Conservation (phyloP, 2,113 vertebrate genomes). For the Dipodomys ordii region DNA sequence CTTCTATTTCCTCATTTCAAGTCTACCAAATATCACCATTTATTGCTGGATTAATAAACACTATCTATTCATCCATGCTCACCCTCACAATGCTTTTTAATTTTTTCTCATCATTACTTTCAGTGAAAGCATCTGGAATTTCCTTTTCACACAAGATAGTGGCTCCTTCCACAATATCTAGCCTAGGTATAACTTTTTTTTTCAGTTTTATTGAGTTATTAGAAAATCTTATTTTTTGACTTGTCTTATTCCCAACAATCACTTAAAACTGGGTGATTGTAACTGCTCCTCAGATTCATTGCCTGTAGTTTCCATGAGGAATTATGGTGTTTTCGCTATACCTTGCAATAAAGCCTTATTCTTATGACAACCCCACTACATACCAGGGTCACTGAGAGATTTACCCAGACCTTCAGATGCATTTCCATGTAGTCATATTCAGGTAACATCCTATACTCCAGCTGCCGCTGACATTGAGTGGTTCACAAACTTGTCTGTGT, state of each 20-base stretch:
- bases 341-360: neutral
- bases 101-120: neutral
- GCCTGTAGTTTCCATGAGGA: neutral
- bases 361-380: neutral
- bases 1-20: neutral
- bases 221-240: slow-evolving; percentile 25
- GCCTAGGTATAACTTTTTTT: neutral
- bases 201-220: neutral
- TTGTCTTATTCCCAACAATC: neutral
- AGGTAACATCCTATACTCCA: neutral
- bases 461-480: accelerated
- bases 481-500: neutral
- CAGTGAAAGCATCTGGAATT: neutral
- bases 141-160: neutral
- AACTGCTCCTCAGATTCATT: neutral
- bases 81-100: neutral
- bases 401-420: too few relatives aligned
- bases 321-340: neutral
- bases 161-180: neutral
- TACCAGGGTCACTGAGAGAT: neutral
- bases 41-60: neutral
- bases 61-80: neutral
- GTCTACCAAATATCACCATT: neutral
- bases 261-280: neutral
- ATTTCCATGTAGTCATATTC: neutral